Conservation (phyloP, 2,113 vertebrate genomes). For the Odontesthes bonariensis region DNA sequence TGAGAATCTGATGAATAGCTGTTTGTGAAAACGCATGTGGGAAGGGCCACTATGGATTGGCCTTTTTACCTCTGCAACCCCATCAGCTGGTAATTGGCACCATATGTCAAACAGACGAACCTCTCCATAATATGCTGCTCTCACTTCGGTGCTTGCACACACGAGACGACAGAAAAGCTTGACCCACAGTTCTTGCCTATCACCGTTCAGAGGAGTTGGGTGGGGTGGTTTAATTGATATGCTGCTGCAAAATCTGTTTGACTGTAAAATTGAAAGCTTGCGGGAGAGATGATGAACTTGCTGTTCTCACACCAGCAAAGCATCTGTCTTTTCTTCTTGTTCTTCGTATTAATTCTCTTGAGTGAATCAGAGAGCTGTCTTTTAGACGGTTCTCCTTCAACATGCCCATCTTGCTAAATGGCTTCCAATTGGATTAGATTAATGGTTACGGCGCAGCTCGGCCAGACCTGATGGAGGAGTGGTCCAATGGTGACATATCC, state of each 20-base stretch:
- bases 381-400: neutral
- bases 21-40: conserved; percentile 74
- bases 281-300: neutral
- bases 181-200: neutral
- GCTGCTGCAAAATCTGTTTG: too few relatives aligned
- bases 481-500: neutral
- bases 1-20: conserved; percentile 71
- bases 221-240: too few relatives aligned
- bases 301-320: neutral
- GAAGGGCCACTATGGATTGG: conserved; percentile 72
- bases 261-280: too few relatives aligned
- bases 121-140: conserved; percentile 52
- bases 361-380: neutral
- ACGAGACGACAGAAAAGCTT: conserved; percentile 9
- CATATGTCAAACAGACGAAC: conserved; percentile 75
- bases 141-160: conserved; percentile 35
- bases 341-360: neutral
- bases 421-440: neutral
- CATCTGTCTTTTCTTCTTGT: neutral
- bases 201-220: neutral
- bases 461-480: too few relatives aligned
- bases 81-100: conserved; percentile 77
- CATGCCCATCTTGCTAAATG: neutral
- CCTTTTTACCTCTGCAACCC: conserved; percentile 74
- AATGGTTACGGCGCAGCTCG: neutral